Evolutionary conservation across 2,888 invertebrate genomes (phyloP).

Genomic region (Bellardia bayeri): DNA sequence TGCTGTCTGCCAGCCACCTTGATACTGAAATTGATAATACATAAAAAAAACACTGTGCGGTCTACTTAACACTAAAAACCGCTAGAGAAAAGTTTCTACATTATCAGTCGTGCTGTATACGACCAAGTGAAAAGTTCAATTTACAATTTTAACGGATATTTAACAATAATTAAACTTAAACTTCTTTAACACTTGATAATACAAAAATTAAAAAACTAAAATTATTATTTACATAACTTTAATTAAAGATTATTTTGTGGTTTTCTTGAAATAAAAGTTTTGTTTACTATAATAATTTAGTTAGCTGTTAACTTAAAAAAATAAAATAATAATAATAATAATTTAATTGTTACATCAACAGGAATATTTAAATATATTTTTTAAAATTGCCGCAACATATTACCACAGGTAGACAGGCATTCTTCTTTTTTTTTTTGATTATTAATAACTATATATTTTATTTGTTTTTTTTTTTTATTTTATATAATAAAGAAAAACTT

Average conservation of each 20-base stretch:
- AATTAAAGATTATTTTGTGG: conserved; percentile 22
- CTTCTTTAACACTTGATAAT: not conserved
- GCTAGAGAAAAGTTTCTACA: conserved; percentile 79
- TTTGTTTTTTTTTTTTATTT: conserved; percentile 1
- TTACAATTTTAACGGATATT: conserved; percentile 76
- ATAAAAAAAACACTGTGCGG: conserved; percentile 66
- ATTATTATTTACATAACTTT: conserved; percentile 15
- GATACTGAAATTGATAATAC: conserved; percentile 47
- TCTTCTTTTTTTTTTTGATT: not conserved
- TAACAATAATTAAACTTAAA: conserved; percentile 8
- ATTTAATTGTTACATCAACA: conserved; percentile 32
- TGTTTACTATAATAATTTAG: not conserved
- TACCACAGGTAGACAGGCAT: conserved; percentile 48
- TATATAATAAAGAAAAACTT: conserved; percentile 3
- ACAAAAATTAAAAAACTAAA: not conserved
- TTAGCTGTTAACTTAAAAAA: not conserved
- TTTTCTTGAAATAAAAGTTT: conserved; percentile 33
- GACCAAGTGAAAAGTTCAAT: conserved; percentile 77
- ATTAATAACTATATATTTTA: not conserved
- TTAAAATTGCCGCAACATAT: conserved; percentile 13
- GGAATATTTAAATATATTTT: conserved; percentile 26
- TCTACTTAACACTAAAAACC: conserved; percentile 79
- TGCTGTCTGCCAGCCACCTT: conserved; percentile 55
- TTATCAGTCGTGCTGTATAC: conserved; percentile 78
- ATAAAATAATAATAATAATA: not conserved